These are phyloP conservation scores for Lasioglossum zephyrum DNA, from an alignment of 2,888 invertebrate species.

Conservation along the genomic window DNA sequence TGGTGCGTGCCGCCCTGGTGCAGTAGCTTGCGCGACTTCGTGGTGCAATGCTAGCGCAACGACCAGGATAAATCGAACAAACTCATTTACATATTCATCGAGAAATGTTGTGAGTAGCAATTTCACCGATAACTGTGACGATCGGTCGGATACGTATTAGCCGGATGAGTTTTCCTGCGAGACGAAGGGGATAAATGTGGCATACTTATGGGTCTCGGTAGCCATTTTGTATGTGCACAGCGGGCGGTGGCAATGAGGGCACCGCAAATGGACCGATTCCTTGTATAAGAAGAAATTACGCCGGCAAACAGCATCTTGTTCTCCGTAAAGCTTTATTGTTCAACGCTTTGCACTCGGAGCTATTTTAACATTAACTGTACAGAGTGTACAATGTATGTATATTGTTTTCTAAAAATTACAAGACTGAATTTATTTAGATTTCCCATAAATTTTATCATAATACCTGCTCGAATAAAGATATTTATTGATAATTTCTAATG, in stretches of 20 bases:
- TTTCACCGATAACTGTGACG: constrained; percentile 26
- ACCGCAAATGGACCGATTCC: not conserved
- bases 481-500: too few relatives aligned
- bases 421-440: too few relatives aligned
- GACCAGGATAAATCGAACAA: constrained; percentile 51
- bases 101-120: constrained; percentile 22
- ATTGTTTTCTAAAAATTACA: too few relatives aligned
- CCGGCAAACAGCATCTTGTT: too few relatives aligned
- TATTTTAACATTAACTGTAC: too few relatives aligned
- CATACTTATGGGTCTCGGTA: not conserved
- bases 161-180: constrained; percentile 10
- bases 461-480: too few relatives aligned
- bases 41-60: constrained; percentile 43
- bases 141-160: constrained; percentile 4
- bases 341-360: too few relatives aligned
- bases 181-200: not conserved
- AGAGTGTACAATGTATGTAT: too few relatives aligned
- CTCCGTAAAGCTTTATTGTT: too few relatives aligned
- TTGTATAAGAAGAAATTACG: not conserved
- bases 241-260: too few relatives aligned
- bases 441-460: too few relatives aligned
- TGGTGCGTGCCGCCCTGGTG: constrained; percentile 22
- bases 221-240: not conserved
- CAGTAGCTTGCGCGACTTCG: constrained; percentile 64
- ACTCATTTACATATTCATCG: constrained; percentile 57